Evolutionary conservation across 2,113 vertebrate species (phyloP), one percentile per base, ranked within the genome.

Genomic region (Elaphurus davidianus): DNA sequence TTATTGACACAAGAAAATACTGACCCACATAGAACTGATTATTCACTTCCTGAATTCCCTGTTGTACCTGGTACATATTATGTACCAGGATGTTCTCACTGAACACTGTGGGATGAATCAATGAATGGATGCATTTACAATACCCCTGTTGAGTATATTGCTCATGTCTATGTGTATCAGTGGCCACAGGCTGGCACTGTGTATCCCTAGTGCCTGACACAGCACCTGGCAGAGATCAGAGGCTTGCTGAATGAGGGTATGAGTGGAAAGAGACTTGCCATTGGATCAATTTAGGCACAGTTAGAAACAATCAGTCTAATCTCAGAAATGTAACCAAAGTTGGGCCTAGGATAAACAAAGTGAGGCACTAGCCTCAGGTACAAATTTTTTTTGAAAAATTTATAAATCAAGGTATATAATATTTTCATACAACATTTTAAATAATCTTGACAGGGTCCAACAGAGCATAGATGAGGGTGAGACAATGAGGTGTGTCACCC

Each of bases 351-450:
- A 3, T 81, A n/a, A 76, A 50, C 23, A 40, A n/a, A 86, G 47
- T 21, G 33, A 74, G 25, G 9, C 16, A 19, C 16, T 71, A 40
- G 12, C 36, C 36, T 89, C 43, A 7, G 55, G 36, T 19, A 3
- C 40, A 55, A 19, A 62, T 71, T 87, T 82, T 95, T 52, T 71
- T 40, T 23, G n/a, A 96, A 33, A 89, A 82, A 71, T 25, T 12
- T 40, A 30, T 9, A 40, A 45, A 85, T 64, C 67, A 78, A 59
- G 33, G 33, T 74, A 52, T 62, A 82, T 90, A 55, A 36, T 40
- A 90, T 45, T 92, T 91, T 86, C 79, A 43, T 86, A 13, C 16
- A 85, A n/a, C 76, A 14, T 64, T 87, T 97, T 83, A 92, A 94
- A 89, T 30, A 94, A 82, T 91, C 74, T 85, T 82, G 36, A 30